These are phyloP conservation scores for Micrastur ruficollis DNA, from an alignment of 2,797 vertebrate genomes.

Conservation along the genomic window DNA sequence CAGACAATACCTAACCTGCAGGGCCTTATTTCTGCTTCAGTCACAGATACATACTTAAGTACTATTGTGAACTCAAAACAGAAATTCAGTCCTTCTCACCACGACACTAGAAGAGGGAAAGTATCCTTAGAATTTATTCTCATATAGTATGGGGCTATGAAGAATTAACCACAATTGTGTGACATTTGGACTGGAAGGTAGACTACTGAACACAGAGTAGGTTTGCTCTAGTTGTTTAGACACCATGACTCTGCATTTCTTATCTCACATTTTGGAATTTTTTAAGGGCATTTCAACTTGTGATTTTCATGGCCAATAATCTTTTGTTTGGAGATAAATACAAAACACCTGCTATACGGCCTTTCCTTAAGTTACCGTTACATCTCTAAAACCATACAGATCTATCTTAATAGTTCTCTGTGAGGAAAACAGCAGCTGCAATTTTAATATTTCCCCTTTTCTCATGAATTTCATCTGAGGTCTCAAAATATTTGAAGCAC, in stretches of 20 bases:
- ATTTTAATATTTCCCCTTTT: background rate
- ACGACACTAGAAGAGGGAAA: background rate
- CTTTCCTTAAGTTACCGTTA: background rate
- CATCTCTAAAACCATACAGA: background rate
- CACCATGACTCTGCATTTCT: background rate
- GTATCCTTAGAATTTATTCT: background rate
- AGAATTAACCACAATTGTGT: background rate
- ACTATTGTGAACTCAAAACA: background rate
- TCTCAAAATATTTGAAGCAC: background rate
- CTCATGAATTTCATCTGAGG: background rate
- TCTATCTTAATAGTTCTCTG: background rate
- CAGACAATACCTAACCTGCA: background rate
- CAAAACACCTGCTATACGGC: background rate
- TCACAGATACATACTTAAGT: background rate
- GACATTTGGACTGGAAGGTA: background rate
- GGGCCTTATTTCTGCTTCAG: background rate
- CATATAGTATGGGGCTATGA: background rate
- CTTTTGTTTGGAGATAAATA: background rate
- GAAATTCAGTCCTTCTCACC: background rate
- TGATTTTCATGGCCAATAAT: background rate
- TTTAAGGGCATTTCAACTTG: background rate
- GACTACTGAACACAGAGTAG: background rate
- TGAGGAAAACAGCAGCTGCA: background rate
- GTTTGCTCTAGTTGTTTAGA: background rate
- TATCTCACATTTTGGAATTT: background rate